Evolutionary conservation across 1,140 invertebrate species (phyloP), one percentile per base, ranked within the genome.

Genomic region (Bombus terrestris): DNA sequence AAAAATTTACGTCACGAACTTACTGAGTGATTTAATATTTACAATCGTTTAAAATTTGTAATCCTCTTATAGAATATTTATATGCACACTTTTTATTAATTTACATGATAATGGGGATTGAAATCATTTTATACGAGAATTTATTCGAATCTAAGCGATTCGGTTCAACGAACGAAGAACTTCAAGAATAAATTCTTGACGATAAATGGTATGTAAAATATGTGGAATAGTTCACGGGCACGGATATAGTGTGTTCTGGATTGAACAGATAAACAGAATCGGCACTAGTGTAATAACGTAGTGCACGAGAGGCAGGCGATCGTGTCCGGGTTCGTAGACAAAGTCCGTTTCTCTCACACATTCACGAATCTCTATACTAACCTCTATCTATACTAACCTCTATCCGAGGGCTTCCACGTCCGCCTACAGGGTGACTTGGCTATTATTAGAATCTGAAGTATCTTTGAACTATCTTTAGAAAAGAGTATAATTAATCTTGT

Each of bases 291-390:
- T 80, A 84, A 88, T 81, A 86, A 87, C 81, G 87, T 81, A 89
- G 89, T 85, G 81, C 69, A 82, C 68, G 84, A 87, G 75, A 78
- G 12, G 35, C 53, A 62, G 78, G 9, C 62, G 37, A 68, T 87
- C 68, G 86, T 84, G 91, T 93, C 92, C 91, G 91, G 92, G 91
- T 93, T 92, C 91, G 89, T 86, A 90, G 88, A 86, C 89, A 39
- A 72, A 41, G 28, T 79, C 82, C 84, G 88, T 68, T 91, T 86
- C 83, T 77, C 78, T 86, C 74, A 25, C 69, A 78, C 78, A 82
- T 90, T 89, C 81, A 84, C 92, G 90, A 91, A 89, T 83, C 86
- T 83, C 84, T 32, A 57, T 32, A n/a, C 25, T 66, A 47, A 76
- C 79, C 75, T 32, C 32, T 32, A 32, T 73, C 87, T 81, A 86